Evolutionary conservation across 2,888 invertebrate species (phyloP), one percentile per base, ranked within the genome.

Genomic region (Xestia rhomboidea): DNA sequence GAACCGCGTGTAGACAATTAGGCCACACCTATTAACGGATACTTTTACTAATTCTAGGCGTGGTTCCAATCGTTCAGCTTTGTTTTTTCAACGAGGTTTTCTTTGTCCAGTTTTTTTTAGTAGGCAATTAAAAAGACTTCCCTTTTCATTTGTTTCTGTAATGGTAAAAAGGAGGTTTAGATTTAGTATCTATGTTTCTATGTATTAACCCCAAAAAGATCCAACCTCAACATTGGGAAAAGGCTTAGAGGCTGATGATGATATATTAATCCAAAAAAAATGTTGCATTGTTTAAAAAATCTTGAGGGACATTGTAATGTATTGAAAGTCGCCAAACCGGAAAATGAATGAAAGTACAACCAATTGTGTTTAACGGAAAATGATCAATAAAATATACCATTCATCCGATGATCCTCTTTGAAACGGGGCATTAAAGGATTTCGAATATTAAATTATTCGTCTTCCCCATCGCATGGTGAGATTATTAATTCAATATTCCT

Each of bases 401-500:
- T 79, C 46, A 79, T 69, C 51, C 51, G 57, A 78, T 87, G 77
- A 84, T 79, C 81, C 76, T 69, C 73, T 82, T 76, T 83, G 77
- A 77, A 68, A 64, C 70, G 70, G 46, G 70, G 76, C 69, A 82
- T 85, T 81, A 83, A 76, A 76, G 77, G 81, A 75, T 81, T 83
- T 46, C 24, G 30, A 69, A 69, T 68, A 66, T 80, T 82, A 67
- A 77, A 85, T 81, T 38, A 80, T 77, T 71, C 71, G 21, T 75
- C 71, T 79, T 73, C 51, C 64, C 60, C 54, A 67, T 76, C 77
- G 69, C 51, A 77, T 54, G 73, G 64, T 69, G 68, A 77, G 71
- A 79, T 87, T 82, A 84, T 79, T 86, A 82, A 83, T 84, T 84
- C 70, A 82, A 72, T 76, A 79, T 79, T 72, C 79, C 46, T 44